A percentile compares a stretch with the other conserved stretches of the same genome.
Conservation (phyloP, 2,888 invertebrate genomes). For the Oeneis ivallda region DNA sequence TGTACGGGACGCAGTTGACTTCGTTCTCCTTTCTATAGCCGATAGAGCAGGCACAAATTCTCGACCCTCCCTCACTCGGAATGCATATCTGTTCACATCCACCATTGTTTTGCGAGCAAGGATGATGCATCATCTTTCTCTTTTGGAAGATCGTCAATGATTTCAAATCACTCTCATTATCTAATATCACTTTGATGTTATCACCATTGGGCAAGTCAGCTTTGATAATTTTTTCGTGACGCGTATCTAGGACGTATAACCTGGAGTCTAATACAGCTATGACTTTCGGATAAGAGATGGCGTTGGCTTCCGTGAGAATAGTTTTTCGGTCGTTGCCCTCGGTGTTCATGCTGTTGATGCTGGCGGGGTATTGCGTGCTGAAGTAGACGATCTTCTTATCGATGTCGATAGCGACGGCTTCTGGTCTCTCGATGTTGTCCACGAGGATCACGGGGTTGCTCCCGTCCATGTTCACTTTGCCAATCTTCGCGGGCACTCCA, state of each 20-base stretch:
- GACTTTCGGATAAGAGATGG: constrained; percentile 89
- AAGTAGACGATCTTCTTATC: constrained; percentile 93
- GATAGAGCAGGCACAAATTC: constrained; percentile 94
- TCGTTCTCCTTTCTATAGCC: constrained; percentile 92
- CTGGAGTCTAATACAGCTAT: constrained; percentile 91
- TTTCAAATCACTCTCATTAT: constrained; percentile 93
- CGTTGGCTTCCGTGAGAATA: constrained; percentile 85
- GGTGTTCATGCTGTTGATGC: constrained; percentile 86
- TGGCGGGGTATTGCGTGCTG: constrained; percentile 89
- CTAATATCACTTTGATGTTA: constrained; percentile 87
- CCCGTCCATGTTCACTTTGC: constrained; percentile 96
- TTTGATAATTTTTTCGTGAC: constrained; percentile 93
- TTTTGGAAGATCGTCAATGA: constrained; percentile 94
- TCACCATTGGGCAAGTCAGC: constrained; percentile 91
- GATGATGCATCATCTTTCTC: constrained; percentile 89
- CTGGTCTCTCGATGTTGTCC: constrained; percentile 87
- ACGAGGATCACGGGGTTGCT: constrained; percentile 87
- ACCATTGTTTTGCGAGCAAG: constrained; percentile 92
- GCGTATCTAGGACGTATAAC: constrained; percentile 93
- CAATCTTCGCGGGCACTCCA: constrained; percentile 94
- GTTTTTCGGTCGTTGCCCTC: constrained; percentile 86
- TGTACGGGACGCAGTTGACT: constrained; percentile 88
- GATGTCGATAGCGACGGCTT: constrained; percentile 92
- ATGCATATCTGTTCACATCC: constrained; percentile 97
- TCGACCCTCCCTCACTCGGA: constrained; percentile 88